Evolutionary conservation across 2,113 vertebrate species (phyloP).

Genomic region (Pollachius pollachius): DNA sequence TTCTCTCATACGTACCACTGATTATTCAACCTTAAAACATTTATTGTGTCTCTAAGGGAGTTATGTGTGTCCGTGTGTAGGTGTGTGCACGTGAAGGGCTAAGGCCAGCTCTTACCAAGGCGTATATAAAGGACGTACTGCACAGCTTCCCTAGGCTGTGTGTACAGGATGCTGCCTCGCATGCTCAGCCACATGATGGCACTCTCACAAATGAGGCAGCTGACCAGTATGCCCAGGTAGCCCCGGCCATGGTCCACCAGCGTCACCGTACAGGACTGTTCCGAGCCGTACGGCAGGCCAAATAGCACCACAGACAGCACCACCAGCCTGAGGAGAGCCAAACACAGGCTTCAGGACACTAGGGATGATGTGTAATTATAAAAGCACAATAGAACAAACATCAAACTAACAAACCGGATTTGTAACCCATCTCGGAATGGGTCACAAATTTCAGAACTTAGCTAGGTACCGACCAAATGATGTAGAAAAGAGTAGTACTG

Average conservation of each 20-base stretch:
- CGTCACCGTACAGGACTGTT: slow-evolving; percentile 91
- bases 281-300: slow-evolving; percentile 88
- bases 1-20: too few species aligned
- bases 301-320: slow-evolving; percentile 98
- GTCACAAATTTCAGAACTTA: too few species aligned
- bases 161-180: slow-evolving; percentile 98
- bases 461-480: too few species aligned
- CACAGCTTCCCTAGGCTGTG: slow-evolving; percentile 95
- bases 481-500: too few species aligned
- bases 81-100: too few species aligned
- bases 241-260: slow-evolving; percentile 97
- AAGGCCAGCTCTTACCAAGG: slow-evolving; percentile 80
- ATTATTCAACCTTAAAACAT: too few species aligned
- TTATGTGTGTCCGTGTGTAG: too few species aligned
- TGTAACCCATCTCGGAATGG: too few species aligned
- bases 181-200: slow-evolving; percentile 99
- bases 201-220: slow-evolving; percentile 96
- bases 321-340: slow-evolving; percentile 81
- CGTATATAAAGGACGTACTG: slow-evolving; percentile 98
- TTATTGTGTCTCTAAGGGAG: too few species aligned
- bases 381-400: not conserved
- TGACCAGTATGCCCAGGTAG: slow-evolving; percentile 96
- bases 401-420: not conserved
- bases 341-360: not conserved
- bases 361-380: not conserved